Conservation (phyloP, 1,140 invertebrate species). For the Ceratoteleas bidentatus region DNA sequence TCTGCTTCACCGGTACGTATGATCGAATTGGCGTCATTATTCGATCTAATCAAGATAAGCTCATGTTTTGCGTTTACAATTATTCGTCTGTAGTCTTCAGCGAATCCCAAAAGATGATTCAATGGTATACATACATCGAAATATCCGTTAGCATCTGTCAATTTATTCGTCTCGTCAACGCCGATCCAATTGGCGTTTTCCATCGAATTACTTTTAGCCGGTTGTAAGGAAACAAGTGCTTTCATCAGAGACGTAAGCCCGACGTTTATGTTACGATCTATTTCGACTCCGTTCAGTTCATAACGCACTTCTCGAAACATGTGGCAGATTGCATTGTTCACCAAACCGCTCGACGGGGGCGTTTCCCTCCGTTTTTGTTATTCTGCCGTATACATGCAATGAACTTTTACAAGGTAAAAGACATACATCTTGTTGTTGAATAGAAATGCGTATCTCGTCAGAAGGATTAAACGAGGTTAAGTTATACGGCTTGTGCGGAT, state of each 20-base stretch:
- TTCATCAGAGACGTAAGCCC: constrained; percentile 65
- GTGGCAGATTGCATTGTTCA: constrained; percentile 48
- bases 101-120: constrained; percentile 8
- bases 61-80: constrained; percentile 4
- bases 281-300: constrained; percentile 65
- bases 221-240: constrained; percentile 38
- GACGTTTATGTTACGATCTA: constrained; percentile 67
- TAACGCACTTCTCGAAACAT: constrained; percentile 70
- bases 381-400: constrained; percentile 38
- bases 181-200: constrained; percentile 21
- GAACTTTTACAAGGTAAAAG: constrained; percentile 54
- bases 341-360: constrained; percentile 14
- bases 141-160: constrained; percentile 1
- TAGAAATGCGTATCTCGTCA: constrained; percentile 74
- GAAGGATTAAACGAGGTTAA: constrained; percentile 70
- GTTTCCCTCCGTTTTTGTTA: constrained; percentile 55
- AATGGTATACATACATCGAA: constrained; percentile 12
- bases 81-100: background rate
- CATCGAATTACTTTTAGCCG: background rate
- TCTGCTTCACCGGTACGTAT: background rate
- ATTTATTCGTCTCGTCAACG: constrained; percentile 2
- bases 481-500: constrained; percentile 72
- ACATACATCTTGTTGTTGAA: constrained; percentile 63
- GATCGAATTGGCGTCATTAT: background rate
- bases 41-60: background rate